Evolutionary conservation across 2,797 vertebrate species (phyloP).

Genomic region (Acipenser oxyrinchus): DNA sequence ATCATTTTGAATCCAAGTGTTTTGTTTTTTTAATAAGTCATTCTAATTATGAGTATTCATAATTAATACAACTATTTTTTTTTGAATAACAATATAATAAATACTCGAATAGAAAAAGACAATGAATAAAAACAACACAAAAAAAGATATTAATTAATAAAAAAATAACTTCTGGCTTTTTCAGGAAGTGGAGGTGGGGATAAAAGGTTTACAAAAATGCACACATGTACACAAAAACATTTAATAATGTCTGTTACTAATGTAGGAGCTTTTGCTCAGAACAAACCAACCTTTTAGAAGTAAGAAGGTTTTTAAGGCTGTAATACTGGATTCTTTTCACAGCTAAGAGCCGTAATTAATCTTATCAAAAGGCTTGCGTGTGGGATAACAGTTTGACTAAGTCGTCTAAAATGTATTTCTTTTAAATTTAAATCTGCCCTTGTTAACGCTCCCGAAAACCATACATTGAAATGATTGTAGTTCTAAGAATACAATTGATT

Average conservation of each 20-base stretch:
- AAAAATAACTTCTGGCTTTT: slow-evolving; percentile 52
- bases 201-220: slow-evolving; percentile 54
- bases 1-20: no score
- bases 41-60: slow-evolving; percentile 17
- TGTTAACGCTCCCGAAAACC: no score
- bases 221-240: slow-evolving; percentile 43
- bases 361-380: slow-evolving; percentile 29
- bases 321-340: slow-evolving; percentile 51
- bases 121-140: slow-evolving; percentile 2
- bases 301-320: slow-evolving; percentile 54
- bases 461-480: no score
- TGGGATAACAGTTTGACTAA: slow-evolving; percentile 15
- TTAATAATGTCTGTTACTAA: slow-evolving; percentile 49
- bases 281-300: slow-evolving; percentile 43
- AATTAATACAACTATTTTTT: no score
- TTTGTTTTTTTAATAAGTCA: slow-evolving; percentile 21
- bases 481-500: no score
- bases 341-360: slow-evolving; percentile 32
- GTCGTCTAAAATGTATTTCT: background rate
- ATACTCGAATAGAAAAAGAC: background rate
- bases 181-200: slow-evolving; percentile 36
- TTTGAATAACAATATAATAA: background rate
- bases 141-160: slow-evolving; percentile 30
- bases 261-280: background rate
- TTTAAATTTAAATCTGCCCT: no score